These are phyloP conservation scores for Ophion ellenae DNA, from an alignment of 2,888 invertebrate genomes.

Conservation along the genomic window DNA sequence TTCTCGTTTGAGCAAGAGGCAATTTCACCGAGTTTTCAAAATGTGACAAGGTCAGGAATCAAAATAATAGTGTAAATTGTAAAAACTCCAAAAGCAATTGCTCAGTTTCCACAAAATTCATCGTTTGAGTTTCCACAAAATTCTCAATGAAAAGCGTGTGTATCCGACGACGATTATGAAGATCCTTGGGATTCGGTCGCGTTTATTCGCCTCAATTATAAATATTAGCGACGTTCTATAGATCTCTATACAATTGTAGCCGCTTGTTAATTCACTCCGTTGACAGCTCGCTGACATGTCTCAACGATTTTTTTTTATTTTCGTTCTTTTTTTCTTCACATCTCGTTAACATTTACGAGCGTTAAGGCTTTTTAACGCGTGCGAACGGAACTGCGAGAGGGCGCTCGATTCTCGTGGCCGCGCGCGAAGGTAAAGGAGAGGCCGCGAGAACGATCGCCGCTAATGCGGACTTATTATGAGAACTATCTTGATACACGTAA, in stretches of 20 bases:
- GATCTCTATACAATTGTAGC: not conserved
- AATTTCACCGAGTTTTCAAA: no score
- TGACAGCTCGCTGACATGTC: constrained; percentile 61
- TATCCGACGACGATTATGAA: not conserved
- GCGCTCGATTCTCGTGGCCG: constrained; percentile 34
- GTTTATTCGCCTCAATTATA: constrained; percentile 33
- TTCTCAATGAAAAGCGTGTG: not conserved
- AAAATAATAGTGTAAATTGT: no score
- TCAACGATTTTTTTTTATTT: constrained; percentile 37
- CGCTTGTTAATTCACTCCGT: constrained; percentile 57
- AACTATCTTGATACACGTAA: constrained; percentile 77
- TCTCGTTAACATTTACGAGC: constrained; percentile 63
- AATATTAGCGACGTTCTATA: not conserved
- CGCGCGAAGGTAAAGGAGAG: constrained; percentile 60
- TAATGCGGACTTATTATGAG: constrained; percentile 68
- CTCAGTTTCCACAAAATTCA: no score
- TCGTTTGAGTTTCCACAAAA: not conserved
- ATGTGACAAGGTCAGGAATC: no score
- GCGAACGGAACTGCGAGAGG: constrained; percentile 25
- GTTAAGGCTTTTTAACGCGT: constrained; percentile 39
- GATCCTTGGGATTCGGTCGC: constrained; percentile 15
- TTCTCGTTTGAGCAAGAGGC: not conserved
- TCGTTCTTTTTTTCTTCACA: constrained; percentile 9
- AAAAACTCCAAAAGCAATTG: no score
- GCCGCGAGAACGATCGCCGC: constrained; percentile 62